phyloP scores from a whole-genome alignment of 1,140 invertebrate genomes.

The Calycopis cecrops region DNA sequence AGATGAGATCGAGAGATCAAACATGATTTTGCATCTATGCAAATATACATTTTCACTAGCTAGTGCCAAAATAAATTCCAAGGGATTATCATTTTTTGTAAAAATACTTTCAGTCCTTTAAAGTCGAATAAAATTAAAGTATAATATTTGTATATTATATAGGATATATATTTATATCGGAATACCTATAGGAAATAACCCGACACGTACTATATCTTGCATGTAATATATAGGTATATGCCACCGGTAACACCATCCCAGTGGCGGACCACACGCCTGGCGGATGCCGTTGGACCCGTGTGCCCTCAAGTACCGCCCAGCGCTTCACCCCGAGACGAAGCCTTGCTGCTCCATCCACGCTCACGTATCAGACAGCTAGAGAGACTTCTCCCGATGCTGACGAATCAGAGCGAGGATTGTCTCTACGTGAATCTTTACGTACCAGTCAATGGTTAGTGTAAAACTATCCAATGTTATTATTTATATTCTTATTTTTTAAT shows the following conservation, averaged over 20 bases:
- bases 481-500: too few species aligned
- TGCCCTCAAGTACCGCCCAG: constrained; percentile 90
- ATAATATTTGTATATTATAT: too few species aligned
- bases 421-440: constrained; percentile 97
- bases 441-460: constrained; percentile 75
- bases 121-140: too few species aligned
- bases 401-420: constrained; percentile 97
- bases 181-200: too few species aligned
- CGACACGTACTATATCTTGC: background rate
- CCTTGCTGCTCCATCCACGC: constrained; percentile 84
- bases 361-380: constrained; percentile 88
- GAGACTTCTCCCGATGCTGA: constrained; percentile 86
- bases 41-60: too few species aligned
- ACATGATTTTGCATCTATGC: too few species aligned
- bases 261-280: constrained; percentile 88
- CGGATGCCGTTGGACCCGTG: constrained; percentile 89
- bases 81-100: too few species aligned
- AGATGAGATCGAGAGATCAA: too few species aligned
- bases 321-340: constrained; percentile 80
- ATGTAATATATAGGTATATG: constrained; percentile 83
- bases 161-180: too few species aligned
- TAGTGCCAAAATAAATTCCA: too few species aligned
- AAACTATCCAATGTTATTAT: too few species aligned
- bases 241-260: constrained; percentile 93
- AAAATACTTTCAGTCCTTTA: too few species aligned